phyloP scores from a whole-genome alignment of 2,888 invertebrate species.

The Pogonocherus hispidulus region DNA sequence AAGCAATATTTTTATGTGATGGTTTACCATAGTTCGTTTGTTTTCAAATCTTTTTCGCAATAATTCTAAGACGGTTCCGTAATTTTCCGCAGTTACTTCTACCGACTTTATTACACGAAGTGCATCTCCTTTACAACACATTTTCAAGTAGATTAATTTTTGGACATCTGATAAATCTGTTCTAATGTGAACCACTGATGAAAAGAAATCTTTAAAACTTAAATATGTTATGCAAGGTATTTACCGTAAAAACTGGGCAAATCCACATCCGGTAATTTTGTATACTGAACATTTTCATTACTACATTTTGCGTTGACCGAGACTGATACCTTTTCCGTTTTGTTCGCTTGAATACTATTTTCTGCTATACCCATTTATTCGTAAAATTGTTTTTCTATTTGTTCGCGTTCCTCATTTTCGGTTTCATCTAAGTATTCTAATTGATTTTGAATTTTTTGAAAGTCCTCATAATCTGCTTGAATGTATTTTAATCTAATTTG shows the following conservation, averaged over 20 bases:
- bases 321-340: too few relatives aligned
- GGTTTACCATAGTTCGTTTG: conserved; percentile 26
- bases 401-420: too few relatives aligned
- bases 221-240: background rate
- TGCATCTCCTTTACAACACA: background rate
- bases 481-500: too few relatives aligned
- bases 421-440: too few relatives aligned
- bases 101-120: conserved; percentile 1
- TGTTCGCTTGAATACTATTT: too few relatives aligned
- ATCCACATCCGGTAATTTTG: conserved; percentile 4
- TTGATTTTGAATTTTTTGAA: too few relatives aligned
- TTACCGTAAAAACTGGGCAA: background rate
- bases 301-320: too few relatives aligned
- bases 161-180: background rate
- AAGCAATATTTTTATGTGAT: conserved; percentile 30
- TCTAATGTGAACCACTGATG: background rate
- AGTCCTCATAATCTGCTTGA: too few relatives aligned
- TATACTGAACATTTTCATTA: background rate
- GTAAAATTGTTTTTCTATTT: too few relatives aligned
- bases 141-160: conserved; percentile 11
- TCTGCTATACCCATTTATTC: too few relatives aligned
- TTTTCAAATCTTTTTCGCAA: conserved; percentile 32
- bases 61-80: conserved; percentile 23
- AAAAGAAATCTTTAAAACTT: background rate
- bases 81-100: conserved; percentile 18